Evolutionary conservation across 2,888 invertebrate genomes (phyloP).

Genomic region (Artemia sinica): DNA sequence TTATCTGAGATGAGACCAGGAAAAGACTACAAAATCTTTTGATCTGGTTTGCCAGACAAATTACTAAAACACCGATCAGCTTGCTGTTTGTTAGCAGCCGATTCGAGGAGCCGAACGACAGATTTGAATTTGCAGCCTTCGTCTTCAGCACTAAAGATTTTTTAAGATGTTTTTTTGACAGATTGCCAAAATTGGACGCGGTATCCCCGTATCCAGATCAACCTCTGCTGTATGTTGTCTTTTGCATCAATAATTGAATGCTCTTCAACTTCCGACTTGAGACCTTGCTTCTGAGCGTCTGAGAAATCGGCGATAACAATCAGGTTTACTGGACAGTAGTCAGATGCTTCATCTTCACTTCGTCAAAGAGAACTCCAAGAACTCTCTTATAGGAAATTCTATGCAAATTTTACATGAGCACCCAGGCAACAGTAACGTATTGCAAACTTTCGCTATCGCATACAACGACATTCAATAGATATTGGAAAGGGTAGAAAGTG

Average conservation of each 20-base stretch:
- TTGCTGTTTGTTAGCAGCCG: background rate
- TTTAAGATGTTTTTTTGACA: background rate
- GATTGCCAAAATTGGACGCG: background rate
- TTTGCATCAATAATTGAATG: background rate
- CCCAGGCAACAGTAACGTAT: background rate
- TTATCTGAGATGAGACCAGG: background rate
- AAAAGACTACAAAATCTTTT: background rate
- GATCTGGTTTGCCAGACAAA: slow-evolving; percentile 2
- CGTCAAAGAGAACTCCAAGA: background rate
- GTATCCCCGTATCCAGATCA: background rate
- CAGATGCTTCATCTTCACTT: background rate
- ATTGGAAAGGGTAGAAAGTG: background rate
- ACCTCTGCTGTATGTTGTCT: background rate
- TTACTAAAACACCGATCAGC: background rate
- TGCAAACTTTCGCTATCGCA: background rate
- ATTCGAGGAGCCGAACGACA: background rate
- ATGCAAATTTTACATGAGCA: background rate
- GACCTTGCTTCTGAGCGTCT: background rate
- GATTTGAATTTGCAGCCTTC: background rate
- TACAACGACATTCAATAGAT: background rate
- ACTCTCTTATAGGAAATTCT: background rate
- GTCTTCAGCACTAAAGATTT: slow-evolving; percentile 1
- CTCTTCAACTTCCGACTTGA: background rate
- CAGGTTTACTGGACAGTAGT: background rate
- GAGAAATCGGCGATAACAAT: slow-evolving; percentile 6